These are phyloP conservation scores for Zaprionus inermis DNA, from an alignment of 1,140 invertebrate genomes.

Conservation along the genomic window DNA sequence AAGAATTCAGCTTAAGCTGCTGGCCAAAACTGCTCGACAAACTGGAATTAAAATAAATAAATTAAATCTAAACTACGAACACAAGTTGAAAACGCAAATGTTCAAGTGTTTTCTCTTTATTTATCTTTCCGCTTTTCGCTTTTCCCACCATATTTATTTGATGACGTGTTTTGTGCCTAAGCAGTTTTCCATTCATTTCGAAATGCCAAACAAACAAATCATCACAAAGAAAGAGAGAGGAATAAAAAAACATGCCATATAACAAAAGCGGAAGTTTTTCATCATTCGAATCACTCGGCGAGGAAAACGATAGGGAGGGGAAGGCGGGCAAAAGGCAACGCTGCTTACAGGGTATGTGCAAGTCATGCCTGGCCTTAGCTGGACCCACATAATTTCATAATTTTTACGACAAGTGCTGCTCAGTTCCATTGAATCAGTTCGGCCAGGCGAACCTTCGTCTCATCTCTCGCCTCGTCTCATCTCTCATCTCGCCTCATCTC, in stretches of 20 bases:
- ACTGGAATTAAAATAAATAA: conserved; percentile 40
- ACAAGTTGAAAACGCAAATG: conserved; percentile 22
- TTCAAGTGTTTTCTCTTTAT: conserved; percentile 50
- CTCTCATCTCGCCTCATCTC: conserved; percentile 37
- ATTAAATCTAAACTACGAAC: conserved; percentile 19
- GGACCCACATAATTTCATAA: conserved; percentile 66
- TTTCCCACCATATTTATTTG: conserved; percentile 27
- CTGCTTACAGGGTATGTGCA: conserved; percentile 11
- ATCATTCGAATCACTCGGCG: conserved; percentile 61
- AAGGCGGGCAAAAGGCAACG: too few relatives aligned
- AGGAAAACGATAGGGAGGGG: not conserved
- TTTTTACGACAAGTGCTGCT: conserved; percentile 67
- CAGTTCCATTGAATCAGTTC: not conserved
- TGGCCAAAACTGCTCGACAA: conserved; percentile 4
- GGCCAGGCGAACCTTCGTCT: conserved; percentile 27
- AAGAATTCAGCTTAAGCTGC: conserved; percentile 5
- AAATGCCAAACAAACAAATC: conserved; percentile 51
- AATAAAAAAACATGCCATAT: conserved; percentile 17
- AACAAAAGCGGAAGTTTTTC: conserved; percentile 62
- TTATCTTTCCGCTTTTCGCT: conserved; percentile 42
- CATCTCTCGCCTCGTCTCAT: not conserved
- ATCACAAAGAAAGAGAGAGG: conserved; percentile 1
- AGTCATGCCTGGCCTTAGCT: conserved; percentile 4
- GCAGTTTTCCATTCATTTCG: conserved; percentile 17
- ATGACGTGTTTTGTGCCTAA: conserved; percentile 22